Conservation (phyloP, 2,888 invertebrate species). For the Hymenopus coronatus region DNA sequence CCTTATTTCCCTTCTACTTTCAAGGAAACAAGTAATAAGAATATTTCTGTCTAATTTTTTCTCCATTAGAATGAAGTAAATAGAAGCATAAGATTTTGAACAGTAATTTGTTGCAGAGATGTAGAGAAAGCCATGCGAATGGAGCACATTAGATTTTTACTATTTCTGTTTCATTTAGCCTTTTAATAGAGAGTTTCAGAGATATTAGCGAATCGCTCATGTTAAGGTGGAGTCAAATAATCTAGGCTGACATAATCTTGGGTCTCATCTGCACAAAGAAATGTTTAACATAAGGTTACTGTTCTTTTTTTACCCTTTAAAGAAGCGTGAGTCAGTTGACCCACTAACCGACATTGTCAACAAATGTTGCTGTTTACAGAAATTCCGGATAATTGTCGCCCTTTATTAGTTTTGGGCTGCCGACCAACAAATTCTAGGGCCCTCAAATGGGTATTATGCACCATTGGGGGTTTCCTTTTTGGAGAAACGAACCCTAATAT, state of each 20-base stretch:
- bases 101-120: too few relatives aligned
- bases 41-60: too few relatives aligned
- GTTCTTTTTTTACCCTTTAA: neutral
- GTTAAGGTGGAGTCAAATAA: too few relatives aligned
- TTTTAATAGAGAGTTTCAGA: too few relatives aligned
- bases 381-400: neutral
- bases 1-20: too few relatives aligned
- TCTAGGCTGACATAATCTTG: neutral
- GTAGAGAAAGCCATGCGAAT: too few relatives aligned
- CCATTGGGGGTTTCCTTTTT: neutral
- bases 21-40: too few relatives aligned
- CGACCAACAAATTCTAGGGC: neutral
- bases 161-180: too few relatives aligned
- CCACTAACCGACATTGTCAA: neutral
- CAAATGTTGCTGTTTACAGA: neutral
- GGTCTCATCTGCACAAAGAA: neutral
- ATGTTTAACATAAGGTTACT: neutral
- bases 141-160: too few relatives aligned
- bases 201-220: too few relatives aligned
- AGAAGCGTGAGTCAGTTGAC: neutral
- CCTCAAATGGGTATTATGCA: neutral
- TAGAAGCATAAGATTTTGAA: too few relatives aligned
- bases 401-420: neutral
- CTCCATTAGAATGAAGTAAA: too few relatives aligned
- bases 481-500: neutral